Conservation (phyloP, 1,140 invertebrate species). For the Scaptodrosophila lebanonensis region DNA sequence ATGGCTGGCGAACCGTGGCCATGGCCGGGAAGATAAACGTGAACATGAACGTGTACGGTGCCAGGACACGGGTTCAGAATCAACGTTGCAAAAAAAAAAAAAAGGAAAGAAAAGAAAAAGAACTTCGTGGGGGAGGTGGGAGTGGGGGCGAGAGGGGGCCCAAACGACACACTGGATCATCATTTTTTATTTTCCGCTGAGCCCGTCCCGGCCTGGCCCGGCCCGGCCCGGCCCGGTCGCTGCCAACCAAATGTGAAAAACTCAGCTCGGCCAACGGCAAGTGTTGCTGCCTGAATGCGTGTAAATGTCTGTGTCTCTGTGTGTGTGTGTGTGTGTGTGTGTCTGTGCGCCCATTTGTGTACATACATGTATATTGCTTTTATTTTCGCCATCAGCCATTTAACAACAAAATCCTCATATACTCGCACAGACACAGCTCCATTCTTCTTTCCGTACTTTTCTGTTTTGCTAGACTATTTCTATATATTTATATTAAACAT, state of each 20-base stretch:
- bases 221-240: too few species aligned
- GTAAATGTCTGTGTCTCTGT: not conserved
- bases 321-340: conserved; percentile 13
- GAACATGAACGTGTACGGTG: not conserved
- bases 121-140: not conserved
- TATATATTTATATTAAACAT: too few species aligned
- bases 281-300: conserved; percentile 14
- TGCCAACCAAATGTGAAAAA: conserved; percentile 51
- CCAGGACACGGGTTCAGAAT: conserved; percentile 5
- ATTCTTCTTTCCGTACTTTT: too few species aligned
- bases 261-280: conserved; percentile 36
- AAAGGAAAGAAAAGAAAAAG: too few species aligned
- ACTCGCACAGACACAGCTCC: conserved; percentile 13
- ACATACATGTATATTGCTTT: conserved; percentile 56
- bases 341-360: conserved; percentile 29
- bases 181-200: conserved; percentile 74
- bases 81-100: conserved; percentile 1
- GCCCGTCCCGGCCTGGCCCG: too few species aligned
- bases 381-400: conserved; percentile 71
- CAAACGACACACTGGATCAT: conserved; percentile 55
- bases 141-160: not conserved
- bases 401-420: conserved; percentile 27
- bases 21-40: not conserved
- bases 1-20: conserved; percentile 20
- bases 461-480: too few species aligned